Evolutionary conservation across 2,888 invertebrate genomes (phyloP), one percentile per base, ranked within the genome.

Genomic region (Heteromurus nitidus): DNA sequence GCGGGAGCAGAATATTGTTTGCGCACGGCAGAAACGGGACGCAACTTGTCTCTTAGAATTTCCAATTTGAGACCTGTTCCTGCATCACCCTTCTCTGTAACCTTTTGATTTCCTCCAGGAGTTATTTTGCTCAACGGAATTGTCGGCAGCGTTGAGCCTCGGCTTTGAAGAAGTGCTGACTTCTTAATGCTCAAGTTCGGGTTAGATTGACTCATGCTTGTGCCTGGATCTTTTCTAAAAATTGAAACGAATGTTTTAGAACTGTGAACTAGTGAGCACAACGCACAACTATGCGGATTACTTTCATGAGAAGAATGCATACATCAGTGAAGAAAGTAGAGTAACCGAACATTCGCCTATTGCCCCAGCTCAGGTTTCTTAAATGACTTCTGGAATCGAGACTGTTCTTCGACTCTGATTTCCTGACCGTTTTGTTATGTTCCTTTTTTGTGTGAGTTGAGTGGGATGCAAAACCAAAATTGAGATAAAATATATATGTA

Each of bases 81-180:
- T 13, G 73, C 73, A 30, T 72, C 72, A 13, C 72, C 72, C n/a
- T 72, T 72, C 18, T 62, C 64, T 11, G 22, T 60, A 1, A 72
- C 16, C 5, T 53, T 53, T 53, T 20, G 5, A n/a, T 9, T 9
- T 58, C 58, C 36, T 20, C 11, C 44, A 24, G 2, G 20, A 36
- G 7, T n/a, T 11, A 2, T 36, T 1, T 31, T 72, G 28, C 60
- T 44, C 9, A 3, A 5, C 13, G 18, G 16, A 13, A 20, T 20
- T 18, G 18, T 18, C 5, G 5, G 50, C 20, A 11, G n/a, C 50
- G 5, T 5, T 50, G 5, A 50, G 18, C n/a, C 50, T 22, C 3
- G 16, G 11, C n/a, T 60, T 28, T 50, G 5, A 2, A 7, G 16
- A 18, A 3, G n/a, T n/a, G n/a, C 26, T 44, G 9, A 18, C n/a